A percentile compares a stretch with the other conserved stretches of the same genome.
phyloP scores from a whole-genome alignment of 2,113 vertebrate species.

The Ardeotis arabs region DNA sequence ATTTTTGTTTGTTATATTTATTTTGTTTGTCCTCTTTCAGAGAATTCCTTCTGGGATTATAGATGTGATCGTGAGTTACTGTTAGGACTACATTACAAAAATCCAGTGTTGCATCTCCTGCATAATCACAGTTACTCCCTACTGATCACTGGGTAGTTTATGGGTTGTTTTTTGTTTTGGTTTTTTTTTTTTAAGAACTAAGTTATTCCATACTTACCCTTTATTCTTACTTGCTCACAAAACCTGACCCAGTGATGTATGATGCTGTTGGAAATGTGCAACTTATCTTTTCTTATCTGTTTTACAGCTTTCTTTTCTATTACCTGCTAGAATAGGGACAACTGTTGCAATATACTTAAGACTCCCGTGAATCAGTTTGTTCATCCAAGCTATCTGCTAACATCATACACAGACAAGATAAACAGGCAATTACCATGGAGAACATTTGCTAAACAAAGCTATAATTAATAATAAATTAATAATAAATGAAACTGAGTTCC shows the following conservation, averaged over 20 bases:
- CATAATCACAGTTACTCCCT: not conserved
- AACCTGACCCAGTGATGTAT: not conserved
- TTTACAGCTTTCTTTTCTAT: not conserved
- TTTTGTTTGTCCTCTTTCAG: not conserved
- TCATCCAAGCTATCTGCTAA: conserved; percentile 49
- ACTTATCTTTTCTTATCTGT: not conserved
- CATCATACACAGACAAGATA: conserved; percentile 50
- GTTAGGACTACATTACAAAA: not conserved
- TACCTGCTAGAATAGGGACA: not conserved
- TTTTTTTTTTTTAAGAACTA: not conserved
- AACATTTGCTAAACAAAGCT: conserved; percentile 64
- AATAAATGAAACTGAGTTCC: conserved; percentile 52
- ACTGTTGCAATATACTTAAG: conserved; percentile 12
- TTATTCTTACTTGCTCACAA: not conserved
- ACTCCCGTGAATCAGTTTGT: conserved; percentile 35
- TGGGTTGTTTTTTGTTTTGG: not conserved
- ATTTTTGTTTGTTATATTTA: not conserved
- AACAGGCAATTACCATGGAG: conserved; percentile 45
- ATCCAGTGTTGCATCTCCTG: not conserved
- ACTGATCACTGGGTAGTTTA: not conserved
- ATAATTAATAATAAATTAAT: conserved; percentile 70
- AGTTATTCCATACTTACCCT: not conserved
- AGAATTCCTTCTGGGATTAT: not conserved
- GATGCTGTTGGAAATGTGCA: not conserved
- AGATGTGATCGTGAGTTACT: not conserved